Base-by-base conservation (phyloP, 1,140 invertebrate species). In the Penaeus japonicus region DNA sequence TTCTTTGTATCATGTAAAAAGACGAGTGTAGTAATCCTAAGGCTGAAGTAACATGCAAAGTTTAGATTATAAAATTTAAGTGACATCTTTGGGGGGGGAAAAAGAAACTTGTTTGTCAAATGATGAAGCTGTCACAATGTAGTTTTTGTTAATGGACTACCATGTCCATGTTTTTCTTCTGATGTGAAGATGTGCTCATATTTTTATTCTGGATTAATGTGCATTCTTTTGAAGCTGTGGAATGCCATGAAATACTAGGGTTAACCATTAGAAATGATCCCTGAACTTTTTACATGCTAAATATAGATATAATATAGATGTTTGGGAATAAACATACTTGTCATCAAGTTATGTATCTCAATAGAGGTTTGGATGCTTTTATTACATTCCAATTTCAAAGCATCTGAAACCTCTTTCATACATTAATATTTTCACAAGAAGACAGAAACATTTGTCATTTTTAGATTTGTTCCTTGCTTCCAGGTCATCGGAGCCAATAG, bases 161-260 rank as follows among this genome's bases (percentile, higher is more conserved):
- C 15, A 59, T 35, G 80, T 47, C 35, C 17, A 82, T 55, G 10
- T 18, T 30, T 30, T 54, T 79, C 54, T 81, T 32, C 79, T 30
- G 79, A n/a, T 57, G 53, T 55, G 53, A 20, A 18, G 80, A 59
- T 57, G 32, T 39, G 32, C 55, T 82, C 1, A 82, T 82, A 82
- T 59, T 82, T 82, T 59, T 17, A 82, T 82, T 82, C 27, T 35
- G 55, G 32, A 82, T 82, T 82, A 20, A 24, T 27, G 78, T 54
- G 53, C 39, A 54, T 82, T 59, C 24, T 82, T 59, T 82, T 82
- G n/a, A 30, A 59, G 53, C 55, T 57, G 80, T 62, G 54, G 54
- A 82, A 59, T 82, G 55, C 55, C 55, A 59, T 82, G 47, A 59
- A 82, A 30, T n/a, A 59, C 24, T 82, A 59, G 55, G 54, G 55